Percentiles rank a stretch among this genome's conserved stretches.
These are phyloP conservation scores for Phocoena sinus DNA, from an alignment of 2,113 vertebrate genomes.

Conservation along the genomic window DNA sequence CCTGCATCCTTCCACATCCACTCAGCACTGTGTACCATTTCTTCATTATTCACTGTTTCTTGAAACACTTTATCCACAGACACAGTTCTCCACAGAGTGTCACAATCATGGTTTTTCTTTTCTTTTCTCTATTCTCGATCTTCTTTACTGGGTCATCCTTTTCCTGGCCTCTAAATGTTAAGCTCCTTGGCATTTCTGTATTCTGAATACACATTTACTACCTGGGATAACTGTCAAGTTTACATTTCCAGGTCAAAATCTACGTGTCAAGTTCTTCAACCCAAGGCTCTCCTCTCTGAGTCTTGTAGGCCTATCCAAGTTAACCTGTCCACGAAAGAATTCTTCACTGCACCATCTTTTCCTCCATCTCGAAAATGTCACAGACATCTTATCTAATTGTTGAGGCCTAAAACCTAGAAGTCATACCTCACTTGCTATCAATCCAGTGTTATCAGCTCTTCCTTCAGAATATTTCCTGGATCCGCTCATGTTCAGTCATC, in stretches of 20 bases:
- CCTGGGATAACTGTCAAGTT: neutral
- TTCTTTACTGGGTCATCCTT: neutral
- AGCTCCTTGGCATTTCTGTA: neutral
- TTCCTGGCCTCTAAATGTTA: neutral
- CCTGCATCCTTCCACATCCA: neutral
- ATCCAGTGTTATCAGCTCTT: neutral
- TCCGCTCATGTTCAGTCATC: too few species aligned
- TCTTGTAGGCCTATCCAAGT: too few species aligned
- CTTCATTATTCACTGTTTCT: neutral
- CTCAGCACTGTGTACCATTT: neutral
- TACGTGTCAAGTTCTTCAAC: neutral
- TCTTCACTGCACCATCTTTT: neutral
- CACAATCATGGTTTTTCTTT: neutral
- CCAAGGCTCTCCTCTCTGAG: neutral
- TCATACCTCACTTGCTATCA: neutral
- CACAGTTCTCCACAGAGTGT: neutral
- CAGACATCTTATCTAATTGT: too few species aligned
- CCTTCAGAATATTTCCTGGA: neutral
- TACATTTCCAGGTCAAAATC: neutral
- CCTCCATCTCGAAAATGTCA: neutral
- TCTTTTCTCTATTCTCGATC: neutral
- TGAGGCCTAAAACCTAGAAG: neutral
- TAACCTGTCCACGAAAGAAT: neutral
- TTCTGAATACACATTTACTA: rapidly evolving
- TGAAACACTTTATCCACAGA: neutral